Evolutionary conservation across 1,140 invertebrate genomes (phyloP).

Genomic region (Leptopilina clavipes): DNA sequence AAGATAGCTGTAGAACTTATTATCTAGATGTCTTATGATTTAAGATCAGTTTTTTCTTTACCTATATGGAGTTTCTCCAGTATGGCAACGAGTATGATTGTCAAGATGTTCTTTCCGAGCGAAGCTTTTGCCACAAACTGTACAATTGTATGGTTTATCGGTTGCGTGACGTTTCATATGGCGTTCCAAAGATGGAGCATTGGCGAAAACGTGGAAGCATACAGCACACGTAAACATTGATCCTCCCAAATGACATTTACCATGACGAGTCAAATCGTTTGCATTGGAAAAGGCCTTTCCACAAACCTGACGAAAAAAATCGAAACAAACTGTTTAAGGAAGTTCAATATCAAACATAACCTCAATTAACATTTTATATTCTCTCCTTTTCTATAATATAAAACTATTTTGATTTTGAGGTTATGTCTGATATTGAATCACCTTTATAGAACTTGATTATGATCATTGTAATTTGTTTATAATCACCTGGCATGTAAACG

Average conservation of each 20-base stretch:
- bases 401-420: too few relatives aligned
- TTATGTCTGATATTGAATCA: too few relatives aligned
- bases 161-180: constrained; percentile 86
- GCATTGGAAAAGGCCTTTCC: constrained; percentile 86
- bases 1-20: neutral
- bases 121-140: constrained; percentile 90
- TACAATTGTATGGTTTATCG: constrained; percentile 87
- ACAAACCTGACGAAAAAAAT: constrained; percentile 75
- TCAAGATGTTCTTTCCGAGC: constrained; percentile 89
- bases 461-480: too few relatives aligned
- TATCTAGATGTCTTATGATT: neutral
- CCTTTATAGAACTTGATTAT: too few relatives aligned
- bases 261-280: constrained; percentile 84
- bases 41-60: too few relatives aligned
- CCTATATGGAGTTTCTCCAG: constrained; percentile 88
- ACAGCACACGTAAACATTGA: constrained; percentile 84
- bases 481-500: constrained; percentile 85
- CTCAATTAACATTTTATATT: neutral
- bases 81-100: constrained; percentile 88
- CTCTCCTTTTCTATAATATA: too few relatives aligned
- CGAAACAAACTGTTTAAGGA: neutral
- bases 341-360: too few relatives aligned
- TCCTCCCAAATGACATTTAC: constrained; percentile 86
- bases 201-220: constrained; percentile 85
- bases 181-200: constrained; percentile 81